Evolutionary conservation across 2,797 vertebrate genomes (phyloP).

Genomic region (Acanthopagrus latus): DNA sequence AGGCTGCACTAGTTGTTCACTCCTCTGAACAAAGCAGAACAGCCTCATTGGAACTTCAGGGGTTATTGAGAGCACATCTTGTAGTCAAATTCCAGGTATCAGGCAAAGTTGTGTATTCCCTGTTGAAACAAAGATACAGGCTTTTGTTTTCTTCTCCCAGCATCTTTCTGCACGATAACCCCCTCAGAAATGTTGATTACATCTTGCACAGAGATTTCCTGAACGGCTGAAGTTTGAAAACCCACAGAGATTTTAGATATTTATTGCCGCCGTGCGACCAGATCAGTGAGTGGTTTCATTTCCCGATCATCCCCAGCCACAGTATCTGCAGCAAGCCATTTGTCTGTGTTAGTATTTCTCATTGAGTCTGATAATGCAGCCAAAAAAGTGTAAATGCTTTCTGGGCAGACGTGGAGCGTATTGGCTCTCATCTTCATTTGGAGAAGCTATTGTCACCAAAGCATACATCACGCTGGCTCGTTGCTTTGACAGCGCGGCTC

Average conservation of each 20-base stretch:
- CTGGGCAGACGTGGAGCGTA: slow-evolving; percentile 44
- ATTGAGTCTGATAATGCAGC: slow-evolving; percentile 45
- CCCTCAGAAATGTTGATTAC: background rate
- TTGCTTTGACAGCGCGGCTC: slow-evolving; percentile 35
- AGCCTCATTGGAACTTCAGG: slow-evolving; percentile 17
- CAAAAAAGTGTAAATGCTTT: slow-evolving; percentile 63
- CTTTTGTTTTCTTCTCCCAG: slow-evolving; percentile 14
- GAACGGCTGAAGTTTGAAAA: slow-evolving; percentile 2
- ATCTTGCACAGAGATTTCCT: background rate
- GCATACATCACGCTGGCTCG: slow-evolving; percentile 54
- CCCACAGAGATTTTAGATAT: slow-evolving; percentile 18
- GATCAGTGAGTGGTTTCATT: slow-evolving; percentile 23
- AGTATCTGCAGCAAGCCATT: slow-evolving; percentile 41
- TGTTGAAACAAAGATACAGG: slow-evolving; percentile 19
- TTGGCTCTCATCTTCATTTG: slow-evolving; percentile 62
- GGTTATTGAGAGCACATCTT: slow-evolving; percentile 17
- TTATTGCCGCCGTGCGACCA: slow-evolving; percentile 16
- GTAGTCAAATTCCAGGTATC: slow-evolving; percentile 31
- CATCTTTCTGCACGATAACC: background rate
- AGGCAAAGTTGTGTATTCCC: slow-evolving; percentile 23
- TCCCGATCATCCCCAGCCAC: slow-evolving; percentile 9
- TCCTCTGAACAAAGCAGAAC: slow-evolving; percentile 34
- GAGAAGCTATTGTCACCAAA: slow-evolving; percentile 52
- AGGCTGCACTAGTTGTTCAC: slow-evolving; percentile 23
- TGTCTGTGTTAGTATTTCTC: slow-evolving; percentile 59